Evolutionary conservation across 1,140 invertebrate species (phyloP).

Genomic region (Macrobrachium nipponense): DNA sequence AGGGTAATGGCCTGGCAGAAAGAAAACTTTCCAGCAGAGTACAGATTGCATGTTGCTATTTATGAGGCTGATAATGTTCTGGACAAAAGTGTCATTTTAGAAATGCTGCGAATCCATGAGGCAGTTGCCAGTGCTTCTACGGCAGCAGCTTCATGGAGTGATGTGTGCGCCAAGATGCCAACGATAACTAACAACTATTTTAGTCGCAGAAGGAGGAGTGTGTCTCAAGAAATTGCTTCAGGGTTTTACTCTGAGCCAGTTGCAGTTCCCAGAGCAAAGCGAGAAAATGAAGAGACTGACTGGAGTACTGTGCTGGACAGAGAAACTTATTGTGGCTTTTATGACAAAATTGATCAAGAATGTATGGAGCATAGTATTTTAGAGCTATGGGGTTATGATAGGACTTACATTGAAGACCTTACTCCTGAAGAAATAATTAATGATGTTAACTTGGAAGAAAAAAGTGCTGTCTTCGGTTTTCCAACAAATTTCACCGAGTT

Average conservation of each 20-base stretch:
- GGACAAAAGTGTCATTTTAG: slow-evolving; percentile 71
- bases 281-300: not conserved
- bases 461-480: slow-evolving; percentile 77
- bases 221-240: not conserved
- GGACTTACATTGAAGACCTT: slow-evolving; percentile 34
- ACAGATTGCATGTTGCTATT: slow-evolving; percentile 75
- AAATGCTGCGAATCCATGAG: slow-evolving; percentile 66
- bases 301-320: slow-evolving; percentile 9
- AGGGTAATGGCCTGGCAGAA: slow-evolving; percentile 79
- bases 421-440: slow-evolving; percentile 53
- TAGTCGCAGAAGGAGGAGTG: slow-evolving; percentile 26
- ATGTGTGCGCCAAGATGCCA: slow-evolving; percentile 49
- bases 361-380: slow-evolving; percentile 61
- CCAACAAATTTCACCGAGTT: slow-evolving; percentile 75
- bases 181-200: slow-evolving; percentile 15
- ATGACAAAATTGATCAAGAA: slow-evolving; percentile 41
- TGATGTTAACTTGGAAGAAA: slow-evolving; percentile 50
- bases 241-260: slow-evolving; percentile 13
- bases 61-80: slow-evolving; percentile 78
- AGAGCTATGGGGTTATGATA: slow-evolving; percentile 62
- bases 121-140: slow-evolving; percentile 10
- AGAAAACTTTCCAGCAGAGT: slow-evolving; percentile 76
- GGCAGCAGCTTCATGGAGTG: slow-evolving; percentile 25
- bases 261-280: slow-evolving; percentile 27
- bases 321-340: slow-evolving; percentile 50